Base-by-base conservation (phyloP, 2,797 vertebrate genomes). In the Urophycis tenuis region DNA sequence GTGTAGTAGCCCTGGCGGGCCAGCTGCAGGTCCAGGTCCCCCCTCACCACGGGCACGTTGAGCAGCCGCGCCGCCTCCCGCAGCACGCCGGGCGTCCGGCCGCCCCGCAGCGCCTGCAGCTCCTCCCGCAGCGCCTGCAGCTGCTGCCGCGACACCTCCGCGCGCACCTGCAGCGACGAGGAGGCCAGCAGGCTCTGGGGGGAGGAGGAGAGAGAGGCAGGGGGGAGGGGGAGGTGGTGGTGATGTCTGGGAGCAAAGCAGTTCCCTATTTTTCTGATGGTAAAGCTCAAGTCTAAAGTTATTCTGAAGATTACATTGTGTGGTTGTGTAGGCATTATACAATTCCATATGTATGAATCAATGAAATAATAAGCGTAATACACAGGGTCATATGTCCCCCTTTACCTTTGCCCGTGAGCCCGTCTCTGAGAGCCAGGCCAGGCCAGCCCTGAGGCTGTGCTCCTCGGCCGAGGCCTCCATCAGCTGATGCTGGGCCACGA, bases 401-500 rank as follows among this genome's bases (percentile, higher is more conserved):
- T 25, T 87, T 83, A 94, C 93, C 91, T 92, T 91, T 74, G 87
- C 85, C 11, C 87, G 85, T 73, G 81, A 84, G 5, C 84, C 85
- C 72, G 92, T 93, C 82, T 93, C 92, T 29, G 94, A 92, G 0
- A 93, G 90, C 88, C 95, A 96, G 17, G 92, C 87, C 71, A 95
- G 81, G 31, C 94, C 92, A 17, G 93, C 91, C 71, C 72, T 89
- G 74, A 94, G 2, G 69, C 94, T 91, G 72, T 84, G 85, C 84
- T 96, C 93, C 79, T 94, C 90, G 10, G 95, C 93, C 15, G 85
- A 87, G 69, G 93, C 91, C 81, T 91, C 91, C 87, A 98, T 91
- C 49, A 97, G 83, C 79, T 97, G 94, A 81, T 93, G 91, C 41
- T 95, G 95, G 9, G 89, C 91, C 85, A 95, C 94, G 73, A 95